Conservation (phyloP, 1,140 invertebrate genomes). For the Zaprionus ornatus region DNA sequence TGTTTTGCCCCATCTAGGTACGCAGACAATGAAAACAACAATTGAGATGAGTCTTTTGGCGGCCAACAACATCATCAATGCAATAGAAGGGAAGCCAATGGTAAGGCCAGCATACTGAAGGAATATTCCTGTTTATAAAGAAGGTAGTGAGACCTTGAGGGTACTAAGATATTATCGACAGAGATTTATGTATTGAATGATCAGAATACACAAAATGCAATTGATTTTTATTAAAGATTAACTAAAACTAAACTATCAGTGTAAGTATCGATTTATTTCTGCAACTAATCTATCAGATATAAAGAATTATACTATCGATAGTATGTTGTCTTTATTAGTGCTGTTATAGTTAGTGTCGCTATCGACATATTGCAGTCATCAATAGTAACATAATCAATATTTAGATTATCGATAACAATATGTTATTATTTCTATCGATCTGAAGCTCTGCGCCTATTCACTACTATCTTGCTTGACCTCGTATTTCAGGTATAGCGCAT, state of each 20-base stretch:
- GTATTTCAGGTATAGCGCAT: conserved; percentile 88
- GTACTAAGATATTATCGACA: neutral
- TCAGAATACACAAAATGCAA: neutral
- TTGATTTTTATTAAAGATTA: neutral
- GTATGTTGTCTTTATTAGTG: too few species aligned
- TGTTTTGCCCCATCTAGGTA: conserved; percentile 94
- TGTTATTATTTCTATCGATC: neutral
- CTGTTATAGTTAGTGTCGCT: too few species aligned
- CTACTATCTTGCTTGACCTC: conserved; percentile 84
- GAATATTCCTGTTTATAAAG: neutral
- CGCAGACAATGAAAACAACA: conserved; percentile 91
- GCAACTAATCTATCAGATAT: too few species aligned
- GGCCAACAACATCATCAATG: conserved; percentile 92
- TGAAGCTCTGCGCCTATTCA: conserved; percentile 18
- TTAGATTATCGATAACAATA: neutral
- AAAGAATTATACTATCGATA: too few species aligned
- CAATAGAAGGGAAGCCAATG: conserved; percentile 88
- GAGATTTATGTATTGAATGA: too few species aligned
- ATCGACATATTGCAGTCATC: too few species aligned
- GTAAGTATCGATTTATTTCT: too few species aligned
- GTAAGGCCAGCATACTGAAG: conserved; percentile 84
- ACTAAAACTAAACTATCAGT: too few species aligned
- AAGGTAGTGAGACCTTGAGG: neutral
- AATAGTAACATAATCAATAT: neutral
- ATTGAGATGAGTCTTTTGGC: conserved; percentile 91